phyloP scores from a whole-genome alignment of 2,888 invertebrate species.

The Willowsia nigromaculata region DNA sequence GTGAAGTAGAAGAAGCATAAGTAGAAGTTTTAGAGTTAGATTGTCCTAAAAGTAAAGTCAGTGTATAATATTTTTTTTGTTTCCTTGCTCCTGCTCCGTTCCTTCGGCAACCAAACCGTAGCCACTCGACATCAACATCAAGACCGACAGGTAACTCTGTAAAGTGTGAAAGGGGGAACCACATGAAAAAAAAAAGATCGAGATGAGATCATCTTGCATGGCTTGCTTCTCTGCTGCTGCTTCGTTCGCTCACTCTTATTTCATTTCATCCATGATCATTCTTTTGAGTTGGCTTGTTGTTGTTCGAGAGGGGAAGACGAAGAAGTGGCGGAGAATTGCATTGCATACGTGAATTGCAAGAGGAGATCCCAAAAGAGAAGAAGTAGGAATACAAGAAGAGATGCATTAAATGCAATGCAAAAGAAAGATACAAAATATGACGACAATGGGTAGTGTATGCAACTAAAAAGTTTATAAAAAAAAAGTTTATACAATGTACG shows the following conservation, averaged over 20 bases:
- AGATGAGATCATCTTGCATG: conserved; percentile 57
- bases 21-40: not conserved
- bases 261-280: not conserved
- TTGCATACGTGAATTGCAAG: not conserved
- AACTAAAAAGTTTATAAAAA: not conserved
- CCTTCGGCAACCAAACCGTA: conserved; percentile 61
- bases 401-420: conserved; percentile 24
- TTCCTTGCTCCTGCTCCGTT: conserved; percentile 47
- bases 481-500: not conserved
- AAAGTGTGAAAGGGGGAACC: conserved; percentile 36
- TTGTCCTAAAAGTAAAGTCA: conserved; percentile 32
- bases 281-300: not conserved
- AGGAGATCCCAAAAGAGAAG: conserved; percentile 13
- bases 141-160: conserved; percentile 54
- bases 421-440: not conserved
- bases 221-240: not conserved
- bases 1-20: not conserved
- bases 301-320: not conserved
- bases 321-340: conserved; percentile 39
- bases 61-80: not conserved
- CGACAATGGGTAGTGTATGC: not conserved
- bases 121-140: conserved; percentile 54
- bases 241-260: not conserved
- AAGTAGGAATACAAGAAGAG: not conserved
- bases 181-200: conserved; percentile 18